phyloP scores from a whole-genome alignment of 1,140 invertebrate species.

The Drosophila nigromelanica region DNA sequence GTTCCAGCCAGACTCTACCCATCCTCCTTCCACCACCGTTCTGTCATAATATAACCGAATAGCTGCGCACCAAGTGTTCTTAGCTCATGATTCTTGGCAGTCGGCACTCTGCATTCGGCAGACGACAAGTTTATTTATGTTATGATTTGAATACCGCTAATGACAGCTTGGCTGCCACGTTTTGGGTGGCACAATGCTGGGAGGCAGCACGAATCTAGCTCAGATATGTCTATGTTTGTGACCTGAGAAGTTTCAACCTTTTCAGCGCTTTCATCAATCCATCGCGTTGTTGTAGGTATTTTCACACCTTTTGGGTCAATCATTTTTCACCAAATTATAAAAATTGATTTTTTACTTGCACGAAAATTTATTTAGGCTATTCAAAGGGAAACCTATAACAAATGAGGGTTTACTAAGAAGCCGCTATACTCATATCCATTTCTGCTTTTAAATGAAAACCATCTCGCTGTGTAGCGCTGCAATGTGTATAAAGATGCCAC shows the following conservation, averaged over 20 bases:
- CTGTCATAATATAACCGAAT: conserved; percentile 67
- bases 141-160: conserved; percentile 83
- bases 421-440: background rate
- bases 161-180: conserved; percentile 59
- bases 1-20: background rate
- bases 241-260: conserved; percentile 17
- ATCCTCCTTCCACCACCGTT: background rate
- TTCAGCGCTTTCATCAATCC: conserved; percentile 62
- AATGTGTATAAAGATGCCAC: conserved; percentile 20
- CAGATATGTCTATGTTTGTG: background rate
- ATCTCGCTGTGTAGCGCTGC: background rate
- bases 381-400: conserved; percentile 51
- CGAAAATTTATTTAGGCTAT: conserved; percentile 8
- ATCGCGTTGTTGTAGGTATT: conserved; percentile 69
- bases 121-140: conserved; percentile 84
- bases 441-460: background rate
- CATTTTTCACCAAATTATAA: conserved; percentile 39
- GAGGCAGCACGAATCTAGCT: background rate
- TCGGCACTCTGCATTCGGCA: conserved; percentile 46
- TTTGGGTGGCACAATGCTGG: conserved; percentile 53
- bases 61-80: conserved; percentile 26
- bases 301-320: conserved; percentile 66
- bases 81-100: conserved; percentile 11
- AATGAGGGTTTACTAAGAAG: conserved; percentile 36
- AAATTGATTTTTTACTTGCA: conserved; percentile 50